A percentile compares a stretch with the other conserved stretches of the same genome.
phyloP scores from a whole-genome alignment of 2,797 vertebrate genomes.

The Streptopelia turtur region DNA sequence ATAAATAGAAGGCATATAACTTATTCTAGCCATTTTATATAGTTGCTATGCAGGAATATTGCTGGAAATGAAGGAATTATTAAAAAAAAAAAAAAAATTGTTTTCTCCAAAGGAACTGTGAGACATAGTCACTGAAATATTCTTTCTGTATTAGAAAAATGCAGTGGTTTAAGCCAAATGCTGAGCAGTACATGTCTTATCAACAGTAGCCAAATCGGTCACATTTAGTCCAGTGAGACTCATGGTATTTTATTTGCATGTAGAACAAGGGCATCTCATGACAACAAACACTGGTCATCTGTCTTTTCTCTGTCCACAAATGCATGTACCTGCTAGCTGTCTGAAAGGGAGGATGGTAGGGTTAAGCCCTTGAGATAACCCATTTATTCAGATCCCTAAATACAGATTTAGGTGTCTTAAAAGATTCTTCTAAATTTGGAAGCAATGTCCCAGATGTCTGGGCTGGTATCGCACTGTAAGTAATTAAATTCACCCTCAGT shows the following conservation, averaged over 20 bases:
- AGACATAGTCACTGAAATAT: not conserved
- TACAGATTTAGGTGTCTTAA: not conserved
- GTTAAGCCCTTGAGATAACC: not conserved
- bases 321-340: not conserved
- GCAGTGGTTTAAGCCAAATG: not conserved
- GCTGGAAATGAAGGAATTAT: not conserved
- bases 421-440: not conserved
- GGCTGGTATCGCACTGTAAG: not conserved
- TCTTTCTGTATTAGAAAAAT: not conserved
- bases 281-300: not conserved
- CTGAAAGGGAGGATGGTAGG: not conserved
- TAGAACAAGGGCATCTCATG: not conserved
- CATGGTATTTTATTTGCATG: not conserved
- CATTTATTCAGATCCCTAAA: not conserved
- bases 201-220: not conserved
- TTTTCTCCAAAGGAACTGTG: not conserved
- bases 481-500: not conserved
- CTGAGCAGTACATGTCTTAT: not conserved
- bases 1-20: not conserved
- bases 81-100: not conserved
- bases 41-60: not conserved
- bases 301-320: not conserved
- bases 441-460: not conserved
- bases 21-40: not conserved
- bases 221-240: not conserved